A percentile compares a stretch with the other conserved stretches of the same genome.
Conservation (phyloP, 2,888 invertebrate species). For the Platycheirus rosarum region DNA sequence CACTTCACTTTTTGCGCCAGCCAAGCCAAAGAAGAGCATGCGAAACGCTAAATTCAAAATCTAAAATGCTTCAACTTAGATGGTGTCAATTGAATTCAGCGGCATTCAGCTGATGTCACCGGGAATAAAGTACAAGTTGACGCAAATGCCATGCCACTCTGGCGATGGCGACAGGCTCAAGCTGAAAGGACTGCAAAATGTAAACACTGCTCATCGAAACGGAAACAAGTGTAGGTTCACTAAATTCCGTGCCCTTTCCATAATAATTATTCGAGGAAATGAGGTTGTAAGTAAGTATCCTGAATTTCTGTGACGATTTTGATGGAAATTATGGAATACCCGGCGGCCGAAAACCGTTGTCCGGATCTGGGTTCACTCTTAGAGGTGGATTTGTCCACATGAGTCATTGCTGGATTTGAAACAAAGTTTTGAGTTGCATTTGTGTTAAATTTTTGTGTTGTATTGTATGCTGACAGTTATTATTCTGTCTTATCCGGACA, state of each 20-base stretch:
- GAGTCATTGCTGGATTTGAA: neutral
- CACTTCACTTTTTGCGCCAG: conserved; percentile 10
- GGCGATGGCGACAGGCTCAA: conserved; percentile 24
- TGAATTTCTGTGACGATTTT: conserved; percentile 28
- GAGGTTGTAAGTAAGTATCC: conserved; percentile 69
- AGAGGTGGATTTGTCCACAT: conserved; percentile 27
- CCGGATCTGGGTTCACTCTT: neutral
- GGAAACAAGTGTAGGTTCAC: conserved; percentile 56
- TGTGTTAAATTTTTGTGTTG: no score
- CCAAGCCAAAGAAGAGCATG: conserved; percentile 27
- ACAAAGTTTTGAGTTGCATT: no score
- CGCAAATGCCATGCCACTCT: conserved; percentile 9
- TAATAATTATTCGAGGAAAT: conserved; percentile 71
- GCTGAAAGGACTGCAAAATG: conserved; percentile 49
- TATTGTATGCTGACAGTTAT: no score
- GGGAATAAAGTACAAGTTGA: conserved; percentile 35
- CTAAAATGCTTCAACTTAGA: conserved; percentile 38
- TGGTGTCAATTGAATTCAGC: conserved; percentile 68
- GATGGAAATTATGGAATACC: conserved; percentile 34
- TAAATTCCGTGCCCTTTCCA: conserved; percentile 64
- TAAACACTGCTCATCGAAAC: conserved; percentile 65
- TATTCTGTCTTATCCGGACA: no score
- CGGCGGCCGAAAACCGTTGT: neutral
- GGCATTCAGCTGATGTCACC: conserved; percentile 34
- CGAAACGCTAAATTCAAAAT: conserved; percentile 47